These are phyloP conservation scores for Cheilinus undulatus DNA, from an alignment of 2,113 vertebrate species.

Conservation along the genomic window DNA sequence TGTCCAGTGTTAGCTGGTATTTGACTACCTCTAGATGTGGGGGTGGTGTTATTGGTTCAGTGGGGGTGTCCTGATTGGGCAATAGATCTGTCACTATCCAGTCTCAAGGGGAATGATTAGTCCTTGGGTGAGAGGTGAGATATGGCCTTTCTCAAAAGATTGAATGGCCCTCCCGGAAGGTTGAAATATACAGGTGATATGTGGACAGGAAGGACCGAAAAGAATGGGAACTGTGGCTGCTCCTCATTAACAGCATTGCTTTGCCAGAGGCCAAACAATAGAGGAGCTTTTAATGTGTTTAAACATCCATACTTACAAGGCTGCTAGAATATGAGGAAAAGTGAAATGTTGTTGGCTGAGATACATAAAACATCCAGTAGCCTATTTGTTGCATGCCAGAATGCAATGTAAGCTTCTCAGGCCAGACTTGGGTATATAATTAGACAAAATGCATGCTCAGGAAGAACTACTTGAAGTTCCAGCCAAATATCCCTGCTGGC, in stretches of 20 bases:
- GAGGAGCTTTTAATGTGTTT: slow-evolving; percentile 20
- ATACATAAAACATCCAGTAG: neutral
- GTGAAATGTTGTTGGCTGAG: neutral
- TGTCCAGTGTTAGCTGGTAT: slow-evolving; percentile 50
- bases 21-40: slow-evolving; percentile 63
- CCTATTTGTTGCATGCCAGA: slow-evolving; percentile 1
- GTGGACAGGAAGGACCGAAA: neutral
- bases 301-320: slow-evolving; percentile 20
- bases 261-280: slow-evolving; percentile 7
- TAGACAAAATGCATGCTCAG: slow-evolving; percentile 36
- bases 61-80: slow-evolving; percentile 57
- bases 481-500: slow-evolving; percentile 33
- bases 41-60: slow-evolving; percentile 43
- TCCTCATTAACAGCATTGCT: neutral
- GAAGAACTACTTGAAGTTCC: slow-evolving; percentile 26
- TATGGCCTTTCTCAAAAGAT: slow-evolving; percentile 42
- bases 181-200: slow-evolving; percentile 44
- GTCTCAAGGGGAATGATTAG: slow-evolving; percentile 57
- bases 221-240: neutral
- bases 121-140: slow-evolving; percentile 42
- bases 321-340: slow-evolving; percentile 23
- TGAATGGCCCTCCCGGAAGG: slow-evolving; percentile 14
- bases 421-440: slow-evolving; percentile 33
- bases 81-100: slow-evolving; percentile 60
- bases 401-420: slow-evolving; percentile 6